Percentiles rank a stretch among this genome's conserved stretches.
Evolutionary conservation across 2,888 invertebrate genomes (phyloP).

Genomic region (Gryllus longicercus): DNA sequence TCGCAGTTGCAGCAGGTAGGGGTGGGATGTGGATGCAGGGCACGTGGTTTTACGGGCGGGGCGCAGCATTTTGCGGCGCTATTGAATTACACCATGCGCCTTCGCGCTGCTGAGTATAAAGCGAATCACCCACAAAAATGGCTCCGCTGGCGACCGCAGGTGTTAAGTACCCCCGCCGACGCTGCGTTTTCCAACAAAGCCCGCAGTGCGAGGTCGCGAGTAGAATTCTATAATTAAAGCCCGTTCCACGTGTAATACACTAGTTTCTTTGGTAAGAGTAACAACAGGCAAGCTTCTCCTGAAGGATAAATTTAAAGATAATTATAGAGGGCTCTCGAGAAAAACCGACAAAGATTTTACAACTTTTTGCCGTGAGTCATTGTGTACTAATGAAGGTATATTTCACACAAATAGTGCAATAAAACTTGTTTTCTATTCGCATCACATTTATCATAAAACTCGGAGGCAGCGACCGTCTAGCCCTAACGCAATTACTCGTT

Average conservation of each 20-base stretch:
- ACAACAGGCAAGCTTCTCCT: background rate
- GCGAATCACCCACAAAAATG: too few species aligned
- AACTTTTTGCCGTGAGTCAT: slow-evolving; percentile 6
- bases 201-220: background rate
- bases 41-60: too few species aligned
- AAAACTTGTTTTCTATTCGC: slow-evolving; percentile 3
- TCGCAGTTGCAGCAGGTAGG: too few species aligned
- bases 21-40: too few species aligned
- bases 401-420: slow-evolving; percentile 17
- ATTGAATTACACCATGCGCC: too few species aligned
- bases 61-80: too few species aligned
- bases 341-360: slow-evolving; percentile 17
- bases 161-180: too few species aligned
- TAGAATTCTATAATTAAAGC: background rate
- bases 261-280: background rate
- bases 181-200: too few species aligned
- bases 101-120: too few species aligned
- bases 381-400: slow-evolving; percentile 17
- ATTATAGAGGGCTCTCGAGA: background rate
- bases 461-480: background rate
- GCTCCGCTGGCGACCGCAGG: too few species aligned
- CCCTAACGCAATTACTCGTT: background rate
- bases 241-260: background rate
- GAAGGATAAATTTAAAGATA: slow-evolving; percentile 17
- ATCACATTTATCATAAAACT: slow-evolving; percentile 3